Percentiles rank a stretch among this genome's conserved stretches.
Evolutionary conservation across 2,797 vertebrate species (phyloP).

Genomic region (Gymnopithys bicolor): DNA sequence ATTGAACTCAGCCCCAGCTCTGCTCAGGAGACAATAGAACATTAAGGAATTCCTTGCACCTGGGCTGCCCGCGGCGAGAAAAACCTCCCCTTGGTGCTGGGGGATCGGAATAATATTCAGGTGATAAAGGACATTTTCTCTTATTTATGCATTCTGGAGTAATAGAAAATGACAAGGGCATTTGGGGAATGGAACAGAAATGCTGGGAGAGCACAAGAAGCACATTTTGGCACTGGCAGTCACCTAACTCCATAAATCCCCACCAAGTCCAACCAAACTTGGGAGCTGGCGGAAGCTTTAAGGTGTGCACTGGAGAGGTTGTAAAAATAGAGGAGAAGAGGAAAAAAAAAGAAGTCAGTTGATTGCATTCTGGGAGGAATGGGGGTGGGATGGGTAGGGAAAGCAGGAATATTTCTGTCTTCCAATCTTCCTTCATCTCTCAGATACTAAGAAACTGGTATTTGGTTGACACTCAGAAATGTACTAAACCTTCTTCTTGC

Average conservation of each 20-base stretch:
- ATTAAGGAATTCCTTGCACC: constrained; percentile 65
- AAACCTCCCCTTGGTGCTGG: constrained; percentile 52
- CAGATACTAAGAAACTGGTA: background rate
- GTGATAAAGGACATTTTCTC: constrained; percentile 59
- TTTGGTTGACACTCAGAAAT: background rate
- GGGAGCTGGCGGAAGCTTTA: background rate
- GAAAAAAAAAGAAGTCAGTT: too few species aligned
- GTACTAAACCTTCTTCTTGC: background rate
- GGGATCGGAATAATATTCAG: constrained; percentile 60
- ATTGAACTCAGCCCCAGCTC: constrained; percentile 14
- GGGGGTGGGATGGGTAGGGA: background rate
- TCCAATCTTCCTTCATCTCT: background rate
- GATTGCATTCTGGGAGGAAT: background rate
- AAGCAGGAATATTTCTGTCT: background rate
- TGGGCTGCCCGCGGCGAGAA: constrained; percentile 35
- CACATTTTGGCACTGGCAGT: background rate
- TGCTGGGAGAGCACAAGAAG: background rate
- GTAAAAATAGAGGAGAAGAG: background rate
- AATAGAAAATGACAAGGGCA: constrained; percentile 58
- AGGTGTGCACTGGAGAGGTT: background rate
- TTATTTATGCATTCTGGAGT: constrained; percentile 63
- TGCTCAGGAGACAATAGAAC: constrained; percentile 6
- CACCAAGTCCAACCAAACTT: background rate
- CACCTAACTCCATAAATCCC: background rate
- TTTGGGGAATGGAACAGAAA: constrained; percentile 10